phyloP scores from a whole-genome alignment of 2,797 vertebrate species.

The Cirrhinus mrigala region DNA sequence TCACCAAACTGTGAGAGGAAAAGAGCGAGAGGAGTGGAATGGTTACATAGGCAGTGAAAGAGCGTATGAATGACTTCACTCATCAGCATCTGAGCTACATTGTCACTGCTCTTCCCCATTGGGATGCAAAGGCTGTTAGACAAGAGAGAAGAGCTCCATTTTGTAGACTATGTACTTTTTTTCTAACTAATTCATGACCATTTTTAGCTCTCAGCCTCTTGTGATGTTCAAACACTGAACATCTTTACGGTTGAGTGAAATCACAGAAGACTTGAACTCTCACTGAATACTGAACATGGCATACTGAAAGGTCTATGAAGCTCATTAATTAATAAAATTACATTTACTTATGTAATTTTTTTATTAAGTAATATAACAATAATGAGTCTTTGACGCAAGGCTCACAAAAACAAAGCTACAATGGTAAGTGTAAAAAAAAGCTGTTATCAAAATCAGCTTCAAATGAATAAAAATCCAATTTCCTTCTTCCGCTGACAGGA shows the following conservation, averaged over 20 bases:
- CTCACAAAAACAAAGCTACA: not conserved
- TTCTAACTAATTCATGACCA: constrained; percentile 53
- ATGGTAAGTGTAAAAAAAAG: not conserved
- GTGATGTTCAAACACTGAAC: constrained; percentile 36
- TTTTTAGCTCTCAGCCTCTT: constrained; percentile 39
- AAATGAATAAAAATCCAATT: constrained; percentile 22
- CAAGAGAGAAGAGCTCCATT: constrained; percentile 40
- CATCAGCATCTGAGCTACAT: constrained; percentile 38
- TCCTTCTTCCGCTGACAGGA: constrained; percentile 4
- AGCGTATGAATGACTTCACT: constrained; percentile 52
- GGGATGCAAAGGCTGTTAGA: constrained; percentile 25
- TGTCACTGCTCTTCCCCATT: constrained; percentile 24
- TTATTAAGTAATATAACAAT: not conserved
- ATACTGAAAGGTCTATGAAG: not conserved
- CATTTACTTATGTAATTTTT: not conserved
- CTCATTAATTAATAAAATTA: constrained; percentile 31
- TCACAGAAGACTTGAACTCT: not conserved
- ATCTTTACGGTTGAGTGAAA: constrained; percentile 32
- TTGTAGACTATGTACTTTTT: constrained; percentile 37
- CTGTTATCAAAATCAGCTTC: constrained; percentile 24
- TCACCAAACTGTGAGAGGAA: constrained; percentile 80
- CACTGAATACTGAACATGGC: too few species aligned
- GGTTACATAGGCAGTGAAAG: constrained; percentile 37
- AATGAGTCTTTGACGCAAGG: not conserved
- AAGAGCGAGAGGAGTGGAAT: constrained; percentile 22